Evolutionary conservation across 2,113 vertebrate genomes (phyloP), one percentile per base, ranked within the genome.

Genomic region (Neodontobutis hainanensis): DNA sequence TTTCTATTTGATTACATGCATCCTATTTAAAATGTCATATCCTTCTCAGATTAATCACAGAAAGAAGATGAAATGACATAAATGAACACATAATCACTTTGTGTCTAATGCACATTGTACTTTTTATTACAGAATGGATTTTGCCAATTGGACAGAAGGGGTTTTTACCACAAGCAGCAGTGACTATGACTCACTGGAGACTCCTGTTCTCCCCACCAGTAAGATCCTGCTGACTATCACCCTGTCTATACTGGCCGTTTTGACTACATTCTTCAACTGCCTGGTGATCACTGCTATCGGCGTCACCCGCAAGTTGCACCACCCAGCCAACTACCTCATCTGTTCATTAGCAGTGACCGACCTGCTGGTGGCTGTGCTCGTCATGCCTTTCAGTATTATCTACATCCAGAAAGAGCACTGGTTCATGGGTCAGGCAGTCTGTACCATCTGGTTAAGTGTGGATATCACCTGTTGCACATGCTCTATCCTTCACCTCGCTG

Each of bases 331-430:
- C 90, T 99, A 99, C 72, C 90, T 99, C 71, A 99, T 99, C 86
- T 97, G 97, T 83, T 99, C 96, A 5, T 87, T 99, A 59, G 97
- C 97, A 5, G 95, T 94, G 75, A 99, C 97, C 0, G 97, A 99
- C 88, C 96, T 99, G 69, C 94, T 99, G 59, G 97, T 99, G 68
- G 97, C 97, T 11, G 91, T 98, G 51, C 84, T 99, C 66, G 97
- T 99, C 82, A 99, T 99, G 97, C 97, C 97, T 63, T 97, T 99
- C 90, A 97, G 96, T 71, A 98, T 99, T 11, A 89, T 96, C 65
- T 99, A 98, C 79, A 98, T 99, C 40, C 92, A 95, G 63, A 95
- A 94, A 76, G 94, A 99, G 80, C 94, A 88, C 8, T 99, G 97
- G 97, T 87, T 95, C 49, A 97, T 99, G 95, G 97, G 97, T 2